Base-by-base conservation (phyloP, 2,113 vertebrate genomes). In the Euleptes europaea region DNA sequence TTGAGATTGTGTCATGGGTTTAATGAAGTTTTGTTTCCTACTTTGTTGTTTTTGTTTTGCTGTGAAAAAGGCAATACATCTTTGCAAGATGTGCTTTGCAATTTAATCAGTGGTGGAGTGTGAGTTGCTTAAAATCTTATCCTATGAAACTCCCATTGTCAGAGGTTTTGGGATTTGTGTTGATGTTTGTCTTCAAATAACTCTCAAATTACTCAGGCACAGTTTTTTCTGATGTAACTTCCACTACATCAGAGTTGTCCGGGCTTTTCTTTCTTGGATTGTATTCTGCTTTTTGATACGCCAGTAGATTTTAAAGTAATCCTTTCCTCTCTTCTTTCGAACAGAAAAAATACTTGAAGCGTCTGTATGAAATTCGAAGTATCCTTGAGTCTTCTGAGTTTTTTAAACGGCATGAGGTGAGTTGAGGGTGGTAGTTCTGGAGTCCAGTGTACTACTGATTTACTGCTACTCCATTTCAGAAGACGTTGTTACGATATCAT, bases 341-440 rank as follows among this genome's bases (percentile, higher is more conserved):
- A 80, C 95, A 99, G 99, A 96, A 94, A 92, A 97, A 97, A 88
- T 99, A 99, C 94, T 95, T 98, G 95, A 96, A 88, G 80, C 97
- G 97, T 85, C 97, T 99, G 94, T 94, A 93, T 84, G 97, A 98
- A 93, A 98, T 99, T 93, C 97, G 90, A 90, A 94, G 96, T 85
- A 95, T 98, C 74, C 96, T 99, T 88, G 96, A 97, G 88, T 96
- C 92, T 85, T 99, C 99, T 0, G 96, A 97, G 84, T 99, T 99
- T 96, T 99, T 99, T 92, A 97, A 95, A 88, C 96, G 84, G 83
- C 99, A 99, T 9, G 98, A 99, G 98, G 99, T 99, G 90, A 97
- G 96, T 77, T 85, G 38, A 2, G 69, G 35, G 42, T 67, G 54
- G 74, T 17, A 15, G 26, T 44, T 33, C 5, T 47, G 44, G 31